Evolutionary conservation across 2,888 invertebrate genomes (phyloP).

Genomic region (Drosophila rubida): DNA sequence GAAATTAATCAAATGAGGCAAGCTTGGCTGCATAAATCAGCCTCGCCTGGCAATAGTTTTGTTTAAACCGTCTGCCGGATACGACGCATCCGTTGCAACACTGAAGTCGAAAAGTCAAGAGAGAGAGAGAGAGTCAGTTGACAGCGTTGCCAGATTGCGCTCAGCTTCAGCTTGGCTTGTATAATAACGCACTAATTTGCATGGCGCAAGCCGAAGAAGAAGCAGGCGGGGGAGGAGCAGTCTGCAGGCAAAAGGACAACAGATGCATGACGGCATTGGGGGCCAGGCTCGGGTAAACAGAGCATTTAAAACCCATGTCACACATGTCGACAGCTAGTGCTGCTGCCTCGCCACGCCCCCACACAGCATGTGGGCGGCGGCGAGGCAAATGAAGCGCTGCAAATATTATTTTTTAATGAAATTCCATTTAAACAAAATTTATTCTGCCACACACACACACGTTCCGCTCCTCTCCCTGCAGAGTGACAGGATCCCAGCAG

Average conservation of each 20-base stretch:
- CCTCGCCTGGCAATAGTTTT: slow-evolving; percentile 59
- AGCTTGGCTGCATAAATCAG: slow-evolving; percentile 65
- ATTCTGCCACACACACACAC: slow-evolving; percentile 43
- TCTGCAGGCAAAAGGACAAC: slow-evolving; percentile 37
- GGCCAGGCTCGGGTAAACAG: slow-evolving; percentile 5
- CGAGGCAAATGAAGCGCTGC: slow-evolving; percentile 62
- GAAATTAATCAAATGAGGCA: slow-evolving; percentile 47
- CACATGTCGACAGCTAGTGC: slow-evolving; percentile 50
- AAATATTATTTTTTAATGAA: slow-evolving; percentile 77
- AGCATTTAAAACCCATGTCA: slow-evolving; percentile 68
- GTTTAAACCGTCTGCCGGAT: slow-evolving; percentile 48
- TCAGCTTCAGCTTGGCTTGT: slow-evolving; percentile 36
- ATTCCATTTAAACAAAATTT: slow-evolving; percentile 73
- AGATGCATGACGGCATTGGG: slow-evolving; percentile 1
- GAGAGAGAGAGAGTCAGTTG: slow-evolving; percentile 9
- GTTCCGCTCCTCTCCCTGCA: slow-evolving; percentile 11
- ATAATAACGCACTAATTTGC: slow-evolving; percentile 79
- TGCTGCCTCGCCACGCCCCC: slow-evolving; percentile 3
- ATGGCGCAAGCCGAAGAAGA: slow-evolving; percentile 48
- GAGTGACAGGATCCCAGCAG: slow-evolving; percentile 5
- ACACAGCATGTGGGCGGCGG: slow-evolving; percentile 36
- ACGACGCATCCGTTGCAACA: slow-evolving; percentile 13
- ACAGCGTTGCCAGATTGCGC: slow-evolving; percentile 52
- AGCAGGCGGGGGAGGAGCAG: slow-evolving; percentile 1
- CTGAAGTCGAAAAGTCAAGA: slow-evolving; percentile 41